Evolutionary conservation across 1,140 invertebrate species (phyloP).

Genomic region (Solen grandis): DNA sequence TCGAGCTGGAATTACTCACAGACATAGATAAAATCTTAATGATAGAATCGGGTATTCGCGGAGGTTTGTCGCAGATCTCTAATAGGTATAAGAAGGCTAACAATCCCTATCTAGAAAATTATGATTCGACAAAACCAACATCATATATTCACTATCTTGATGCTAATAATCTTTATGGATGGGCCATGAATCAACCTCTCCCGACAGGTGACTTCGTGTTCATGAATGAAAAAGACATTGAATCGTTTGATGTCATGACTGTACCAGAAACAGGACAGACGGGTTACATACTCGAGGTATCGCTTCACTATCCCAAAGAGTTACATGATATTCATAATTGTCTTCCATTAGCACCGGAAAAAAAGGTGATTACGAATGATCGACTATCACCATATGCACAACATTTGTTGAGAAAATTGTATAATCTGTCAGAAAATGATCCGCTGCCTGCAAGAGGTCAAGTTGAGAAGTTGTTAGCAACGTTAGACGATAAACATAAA

Average conservation of each 20-base stretch:
- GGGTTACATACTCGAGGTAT: constrained; percentile 83
- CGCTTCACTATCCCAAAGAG: constrained; percentile 72
- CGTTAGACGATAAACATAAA: constrained; percentile 44
- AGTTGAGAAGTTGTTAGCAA: constrained; percentile 59
- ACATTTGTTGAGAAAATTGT: constrained; percentile 14
- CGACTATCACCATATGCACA: constrained; percentile 25
- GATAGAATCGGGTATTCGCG: constrained; percentile 42
- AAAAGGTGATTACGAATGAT: constrained; percentile 20
- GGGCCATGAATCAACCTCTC: constrained; percentile 61
- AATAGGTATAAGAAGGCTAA: constrained; percentile 15
- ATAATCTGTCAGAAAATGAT: neutral
- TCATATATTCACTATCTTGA: constrained; percentile 21
- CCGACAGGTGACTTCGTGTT: constrained; percentile 74
- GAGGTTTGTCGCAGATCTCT: constrained; percentile 17
- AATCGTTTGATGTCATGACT: constrained; percentile 73
- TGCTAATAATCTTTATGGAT: constrained; percentile 71
- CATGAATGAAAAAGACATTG: constrained; percentile 69
- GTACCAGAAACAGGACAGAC: constrained; percentile 74
- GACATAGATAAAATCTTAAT: constrained; percentile 42
- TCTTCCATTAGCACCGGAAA: constrained; percentile 81
- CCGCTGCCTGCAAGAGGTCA: neutral
- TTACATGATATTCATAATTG: constrained; percentile 82
- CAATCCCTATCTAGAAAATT: neutral
- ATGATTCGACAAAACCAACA: constrained; percentile 11
- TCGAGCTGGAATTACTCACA: constrained; percentile 15